Conservation (phyloP, 2,113 vertebrate species). For the Poeciliopsis turrubarensis region DNA sequence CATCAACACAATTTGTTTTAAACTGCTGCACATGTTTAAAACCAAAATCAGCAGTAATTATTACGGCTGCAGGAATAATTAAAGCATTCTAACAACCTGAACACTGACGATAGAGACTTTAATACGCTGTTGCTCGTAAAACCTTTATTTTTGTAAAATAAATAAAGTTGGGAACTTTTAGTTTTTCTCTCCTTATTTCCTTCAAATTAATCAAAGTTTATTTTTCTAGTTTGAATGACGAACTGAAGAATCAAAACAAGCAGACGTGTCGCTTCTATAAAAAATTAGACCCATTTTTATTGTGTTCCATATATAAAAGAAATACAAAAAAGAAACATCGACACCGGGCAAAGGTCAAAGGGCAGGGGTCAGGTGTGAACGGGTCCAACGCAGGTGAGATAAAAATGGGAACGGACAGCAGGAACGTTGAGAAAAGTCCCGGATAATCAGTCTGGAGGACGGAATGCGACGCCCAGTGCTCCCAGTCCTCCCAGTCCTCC, state of each 20-base stretch:
- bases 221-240: not conserved
- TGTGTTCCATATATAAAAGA: slow-evolving; percentile 83
- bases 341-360: slow-evolving; percentile 44
- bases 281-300: slow-evolving; percentile 85
- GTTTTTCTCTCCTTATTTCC: too few relatives aligned
- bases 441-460: slow-evolving; percentile 12
- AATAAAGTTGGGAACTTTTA: too few relatives aligned
- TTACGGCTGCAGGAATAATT: too few relatives aligned
- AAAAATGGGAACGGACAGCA: slow-evolving; percentile 59
- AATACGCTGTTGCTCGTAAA: too few relatives aligned
- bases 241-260: not conserved
- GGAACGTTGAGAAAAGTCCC: slow-evolving; percentile 45
- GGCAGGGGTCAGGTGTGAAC: not conserved
- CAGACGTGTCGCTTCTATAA: slow-evolving; percentile 52
- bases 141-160: too few relatives aligned
- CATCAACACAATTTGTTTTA: too few relatives aligned
- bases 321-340: slow-evolving; percentile 84
- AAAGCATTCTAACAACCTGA: too few relatives aligned
- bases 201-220: not conserved
- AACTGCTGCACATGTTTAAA: too few relatives aligned
- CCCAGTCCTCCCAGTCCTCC: not conserved
- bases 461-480: not conserved
- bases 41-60: too few relatives aligned
- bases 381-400: slow-evolving; percentile 27
- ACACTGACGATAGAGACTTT: too few relatives aligned